A percentile compares a stretch with the other conserved stretches of the same genome.
These are phyloP conservation scores for Semotilus atromaculatus DNA, from an alignment of 2,797 vertebrate species.

Conservation along the genomic window DNA sequence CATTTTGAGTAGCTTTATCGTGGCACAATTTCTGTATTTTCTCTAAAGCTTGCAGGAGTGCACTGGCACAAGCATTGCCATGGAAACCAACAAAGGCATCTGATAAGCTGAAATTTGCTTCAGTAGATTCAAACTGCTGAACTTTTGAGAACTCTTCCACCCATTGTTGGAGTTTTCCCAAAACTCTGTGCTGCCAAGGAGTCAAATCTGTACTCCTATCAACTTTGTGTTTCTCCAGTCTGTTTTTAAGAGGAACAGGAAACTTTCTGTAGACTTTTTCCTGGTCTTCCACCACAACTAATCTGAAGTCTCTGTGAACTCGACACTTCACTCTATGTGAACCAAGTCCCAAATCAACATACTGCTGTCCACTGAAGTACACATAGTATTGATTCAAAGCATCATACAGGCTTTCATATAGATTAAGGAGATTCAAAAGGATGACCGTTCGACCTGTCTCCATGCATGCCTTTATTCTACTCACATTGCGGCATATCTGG, in stretches of 20 bases:
- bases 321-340: slow-evolving; percentile 84
- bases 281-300: slow-evolving; percentile 82
- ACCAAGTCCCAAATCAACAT: slow-evolving; percentile 84
- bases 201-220: slow-evolving; percentile 78
- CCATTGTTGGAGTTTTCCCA: slow-evolving; percentile 74
- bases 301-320: slow-evolving; percentile 77
- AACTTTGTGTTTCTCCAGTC: slow-evolving; percentile 82
- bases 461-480: slow-evolving; percentile 83
- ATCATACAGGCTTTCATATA: slow-evolving; percentile 85
- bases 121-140: background rate
- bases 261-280: slow-evolving; percentile 81
- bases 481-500: slow-evolving; percentile 82
- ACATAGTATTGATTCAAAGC: slow-evolving; percentile 84
- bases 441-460: slow-evolving; percentile 81
- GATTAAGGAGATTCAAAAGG: slow-evolving; percentile 83
- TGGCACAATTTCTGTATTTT: slow-evolving; percentile 22
- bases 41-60: slow-evolving; percentile 74
- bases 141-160: slow-evolving; percentile 62
- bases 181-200: slow-evolving; percentile 69
- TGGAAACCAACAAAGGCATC: slow-evolving; percentile 82
- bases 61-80: slow-evolving; percentile 75
- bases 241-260: slow-evolving; percentile 82
- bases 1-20: slow-evolving; percentile 24
- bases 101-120: slow-evolving; percentile 62
- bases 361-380: slow-evolving; percentile 78